These are phyloP conservation scores for Lydus trimaculatus DNA, from an alignment of 2,888 invertebrate genomes.

Conservation along the genomic window DNA sequence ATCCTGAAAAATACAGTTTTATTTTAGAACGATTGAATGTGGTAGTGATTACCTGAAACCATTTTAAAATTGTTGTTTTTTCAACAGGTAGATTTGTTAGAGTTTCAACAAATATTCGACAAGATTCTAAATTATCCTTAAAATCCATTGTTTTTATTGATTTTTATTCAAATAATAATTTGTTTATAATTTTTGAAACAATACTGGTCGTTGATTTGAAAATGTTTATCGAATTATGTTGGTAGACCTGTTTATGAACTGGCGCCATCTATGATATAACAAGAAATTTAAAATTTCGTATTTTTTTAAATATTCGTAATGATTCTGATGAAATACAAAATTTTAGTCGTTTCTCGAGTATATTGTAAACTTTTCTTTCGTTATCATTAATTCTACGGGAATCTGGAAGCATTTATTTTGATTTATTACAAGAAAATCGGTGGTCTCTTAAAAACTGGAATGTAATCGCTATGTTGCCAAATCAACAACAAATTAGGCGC, in stretches of 20 bases:
- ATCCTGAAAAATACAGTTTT: constrained; percentile 30
- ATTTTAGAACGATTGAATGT: neutral
- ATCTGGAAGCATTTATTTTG: too few relatives aligned
- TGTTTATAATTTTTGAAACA: neutral
- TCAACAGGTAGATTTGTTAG: constrained; percentile 10
- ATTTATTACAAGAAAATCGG: too few relatives aligned
- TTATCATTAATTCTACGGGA: too few relatives aligned
- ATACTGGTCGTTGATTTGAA: neutral
- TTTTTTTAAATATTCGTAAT: too few relatives aligned
- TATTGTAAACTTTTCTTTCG: too few relatives aligned
- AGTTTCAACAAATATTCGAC: neutral
- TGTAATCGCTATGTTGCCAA: too few relatives aligned
- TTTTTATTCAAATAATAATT: too few relatives aligned
- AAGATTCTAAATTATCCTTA: neutral
- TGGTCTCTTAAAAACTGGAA: too few relatives aligned
- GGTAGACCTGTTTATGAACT: neutral
- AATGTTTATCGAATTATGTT: neutral
- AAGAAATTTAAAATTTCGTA: too few relatives aligned
- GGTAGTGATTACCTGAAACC: constrained; percentile 32
- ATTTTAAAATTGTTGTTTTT: constrained; percentile 27
- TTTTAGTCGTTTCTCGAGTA: too few relatives aligned
- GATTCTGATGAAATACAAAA: too few relatives aligned
- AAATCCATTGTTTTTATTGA: neutral
- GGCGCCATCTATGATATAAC: neutral
- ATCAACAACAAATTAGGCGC: too few relatives aligned